phyloP scores from a whole-genome alignment of 2,113 vertebrate species.

The Heliornis fulica region DNA sequence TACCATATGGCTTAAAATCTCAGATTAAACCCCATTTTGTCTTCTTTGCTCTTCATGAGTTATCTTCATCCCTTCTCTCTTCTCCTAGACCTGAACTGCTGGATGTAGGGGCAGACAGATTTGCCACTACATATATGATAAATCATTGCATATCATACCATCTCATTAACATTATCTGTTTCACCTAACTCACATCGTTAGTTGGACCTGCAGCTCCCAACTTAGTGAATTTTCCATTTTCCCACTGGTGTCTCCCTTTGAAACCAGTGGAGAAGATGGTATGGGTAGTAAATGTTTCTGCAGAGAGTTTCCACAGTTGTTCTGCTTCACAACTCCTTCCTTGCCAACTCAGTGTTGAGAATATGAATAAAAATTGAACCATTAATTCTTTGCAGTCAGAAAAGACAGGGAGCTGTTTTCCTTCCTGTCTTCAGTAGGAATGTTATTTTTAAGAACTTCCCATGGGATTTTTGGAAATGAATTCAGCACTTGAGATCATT shows the following conservation, averaged over 20 bases:
- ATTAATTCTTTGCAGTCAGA: neutral
- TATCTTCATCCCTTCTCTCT: neutral
- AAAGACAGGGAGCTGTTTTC: neutral
- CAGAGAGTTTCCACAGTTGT: neutral
- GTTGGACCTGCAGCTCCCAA: neutral
- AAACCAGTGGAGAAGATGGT: neutral
- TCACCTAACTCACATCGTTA: neutral
- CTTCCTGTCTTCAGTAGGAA: neutral
- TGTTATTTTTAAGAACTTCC: neutral
- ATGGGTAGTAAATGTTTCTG: neutral
- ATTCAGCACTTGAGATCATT: neutral
- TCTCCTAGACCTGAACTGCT: neutral
- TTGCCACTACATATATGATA: too few relatives aligned
- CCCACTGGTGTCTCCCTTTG: neutral
- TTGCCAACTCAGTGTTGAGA: neutral
- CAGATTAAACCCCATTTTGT: neutral
- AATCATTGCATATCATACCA: neutral
- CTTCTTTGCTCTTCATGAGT: neutral
- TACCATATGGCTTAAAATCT: neutral
- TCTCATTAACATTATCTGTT: neutral
- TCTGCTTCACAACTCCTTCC: neutral
- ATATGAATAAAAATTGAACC: neutral
- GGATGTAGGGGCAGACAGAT: neutral
- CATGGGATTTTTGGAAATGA: neutral
- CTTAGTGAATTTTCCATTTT: neutral